Percentiles rank a stretch among this genome's conserved stretches.
Evolutionary conservation across 2,797 vertebrate species (phyloP).

Genomic region (Pseudocheirus occidentalis): DNA sequence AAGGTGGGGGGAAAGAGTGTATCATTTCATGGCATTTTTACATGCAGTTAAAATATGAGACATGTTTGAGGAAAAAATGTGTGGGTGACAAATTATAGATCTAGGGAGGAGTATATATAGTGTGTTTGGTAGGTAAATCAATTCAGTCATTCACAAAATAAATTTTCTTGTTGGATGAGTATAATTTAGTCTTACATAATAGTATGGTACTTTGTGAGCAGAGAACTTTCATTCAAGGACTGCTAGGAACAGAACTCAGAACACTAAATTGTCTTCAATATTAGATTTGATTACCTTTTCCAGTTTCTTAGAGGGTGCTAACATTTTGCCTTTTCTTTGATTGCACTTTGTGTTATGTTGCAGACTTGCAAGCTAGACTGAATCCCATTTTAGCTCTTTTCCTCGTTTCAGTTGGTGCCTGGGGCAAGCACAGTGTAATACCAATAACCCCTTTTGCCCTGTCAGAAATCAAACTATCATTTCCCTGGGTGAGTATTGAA

Average conservation of each 20-base stretch:
- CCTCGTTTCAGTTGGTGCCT: not conserved
- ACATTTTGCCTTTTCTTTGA: not conserved
- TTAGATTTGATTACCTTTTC: not conserved
- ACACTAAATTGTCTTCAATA: not conserved
- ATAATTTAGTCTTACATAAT: not conserved
- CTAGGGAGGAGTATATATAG: conserved; percentile 28
- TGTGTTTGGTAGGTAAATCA: conserved; percentile 34
- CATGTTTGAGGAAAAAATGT: not conserved
- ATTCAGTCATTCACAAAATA: conserved; percentile 42
- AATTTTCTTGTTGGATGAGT: conserved; percentile 12
- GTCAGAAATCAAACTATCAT: conserved; percentile 37
- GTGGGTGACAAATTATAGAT: conserved; percentile 18
- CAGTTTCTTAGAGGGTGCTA: not conserved
- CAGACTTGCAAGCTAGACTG: not conserved
- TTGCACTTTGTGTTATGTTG: not conserved
- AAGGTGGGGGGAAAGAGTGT: not conserved
- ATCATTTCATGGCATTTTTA: conserved; percentile 15
- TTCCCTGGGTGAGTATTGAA: conserved; percentile 16
- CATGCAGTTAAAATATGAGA: not conserved
- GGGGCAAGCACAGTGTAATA: not conserved
- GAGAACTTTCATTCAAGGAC: conserved; percentile 16
- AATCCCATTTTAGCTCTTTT: not conserved
- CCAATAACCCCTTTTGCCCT: conserved; percentile 2
- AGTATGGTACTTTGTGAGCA: not conserved
- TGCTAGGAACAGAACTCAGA: not conserved